Base-by-base conservation (phyloP, 2,113 vertebrate genomes). In the Xyliphius kryptos region DNA sequence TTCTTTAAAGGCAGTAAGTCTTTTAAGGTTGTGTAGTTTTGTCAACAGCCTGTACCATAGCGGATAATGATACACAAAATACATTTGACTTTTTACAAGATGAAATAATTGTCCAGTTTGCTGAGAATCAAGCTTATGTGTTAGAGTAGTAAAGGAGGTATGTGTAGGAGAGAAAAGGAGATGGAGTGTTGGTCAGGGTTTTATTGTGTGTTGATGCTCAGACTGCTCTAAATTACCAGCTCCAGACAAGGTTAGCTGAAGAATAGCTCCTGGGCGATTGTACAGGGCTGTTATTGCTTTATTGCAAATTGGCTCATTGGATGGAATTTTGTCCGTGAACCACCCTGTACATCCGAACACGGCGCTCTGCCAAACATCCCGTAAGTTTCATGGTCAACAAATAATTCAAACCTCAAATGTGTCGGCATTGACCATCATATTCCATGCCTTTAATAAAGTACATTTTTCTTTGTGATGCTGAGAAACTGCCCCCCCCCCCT, bases 221-320 rank as follows among this genome's bases (percentile, higher is more conserved):
- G 59, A 32, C 37, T 2, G 38, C 50, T 61, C n/a, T 68, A 61
- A 76, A 76, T 77, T 51, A 74, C 51, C 2, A 54, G 19, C 63
- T 38, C 55, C 56, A 36, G 52, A 51, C 69, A 75, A 77, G 74
- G 68, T 76, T 65, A 56, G 9, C 19, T 14, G 63, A 53, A 64
- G 40, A 65, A 65, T 54, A 38, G 58, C 15, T 69, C 5, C 3
- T 11, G 21, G n/a, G 15, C 17, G 14, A 16, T 21, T 47, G 59
- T 50, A 52, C 10, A 11, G 21, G 20, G 49, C 37, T 36, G 13
- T 32, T 20, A 3, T 21, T 9, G 41, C 2, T 3, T 17, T 4
- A 21, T 17, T 16, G 20, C 32, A 37, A 48, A 10, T 17, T 7
- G n/a, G 38, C 52, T 52, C 67, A 47, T 63, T 26, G 41, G 48